phyloP scores from a whole-genome alignment of 1,140 invertebrate species.

The Hydropsyche tenuis region DNA sequence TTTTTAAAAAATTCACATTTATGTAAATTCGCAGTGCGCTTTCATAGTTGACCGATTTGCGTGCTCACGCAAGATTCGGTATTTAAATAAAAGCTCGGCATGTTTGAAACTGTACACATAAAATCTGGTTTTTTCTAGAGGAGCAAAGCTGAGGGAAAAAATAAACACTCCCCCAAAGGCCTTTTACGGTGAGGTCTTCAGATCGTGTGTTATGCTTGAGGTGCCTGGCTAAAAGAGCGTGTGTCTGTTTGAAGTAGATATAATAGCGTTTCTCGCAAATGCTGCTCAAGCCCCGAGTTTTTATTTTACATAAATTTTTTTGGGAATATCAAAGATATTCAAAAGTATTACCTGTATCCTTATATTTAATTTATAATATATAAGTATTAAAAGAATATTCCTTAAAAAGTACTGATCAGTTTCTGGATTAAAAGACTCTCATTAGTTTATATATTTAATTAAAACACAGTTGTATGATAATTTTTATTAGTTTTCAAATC shows the following conservation, averaged over 20 bases:
- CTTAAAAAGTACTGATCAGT: no score
- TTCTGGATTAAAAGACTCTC: no score
- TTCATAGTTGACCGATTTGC: background rate
- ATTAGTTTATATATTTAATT: no score
- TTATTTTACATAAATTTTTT: background rate
- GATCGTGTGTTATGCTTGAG: constrained; percentile 44
- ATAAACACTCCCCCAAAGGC: constrained; percentile 47
- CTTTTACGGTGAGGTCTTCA: constrained; percentile 38
- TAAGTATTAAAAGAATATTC: no score
- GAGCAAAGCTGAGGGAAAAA: constrained; percentile 34
- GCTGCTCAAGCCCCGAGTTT: background rate
- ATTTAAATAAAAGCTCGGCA: constrained; percentile 15
- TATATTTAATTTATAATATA: no score
- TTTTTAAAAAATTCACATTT: no score
- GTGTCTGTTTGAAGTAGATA: constrained; percentile 37
- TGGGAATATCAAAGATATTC: background rate
- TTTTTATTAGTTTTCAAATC: no score
- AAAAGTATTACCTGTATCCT: background rate
- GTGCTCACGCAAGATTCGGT: background rate
- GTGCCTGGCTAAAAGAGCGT: constrained; percentile 43
- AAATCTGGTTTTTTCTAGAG: constrained; percentile 17
- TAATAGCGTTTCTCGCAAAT: constrained; percentile 9
- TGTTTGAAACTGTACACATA: background rate
- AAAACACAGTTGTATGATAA: no score
- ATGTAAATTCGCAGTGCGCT: background rate